phyloP scores from a whole-genome alignment of 2,797 vertebrate genomes.

The Apogon talboti region DNA sequence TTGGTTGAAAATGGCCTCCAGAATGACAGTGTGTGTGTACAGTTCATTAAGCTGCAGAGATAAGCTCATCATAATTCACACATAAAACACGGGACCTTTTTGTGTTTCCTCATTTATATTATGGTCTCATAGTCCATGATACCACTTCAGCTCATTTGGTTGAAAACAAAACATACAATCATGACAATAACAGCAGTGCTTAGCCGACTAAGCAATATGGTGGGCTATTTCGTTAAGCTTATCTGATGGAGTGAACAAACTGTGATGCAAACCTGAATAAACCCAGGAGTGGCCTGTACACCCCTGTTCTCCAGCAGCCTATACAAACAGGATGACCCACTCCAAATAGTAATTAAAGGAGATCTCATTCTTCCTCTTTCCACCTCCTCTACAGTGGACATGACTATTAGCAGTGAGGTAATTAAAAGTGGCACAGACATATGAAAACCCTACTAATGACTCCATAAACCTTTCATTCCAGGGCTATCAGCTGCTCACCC shows the following conservation, averaged over 20 bases:
- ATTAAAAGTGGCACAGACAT: conserved; percentile 78
- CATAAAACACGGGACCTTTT: conserved; percentile 40
- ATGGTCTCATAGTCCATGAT: conserved; percentile 51
- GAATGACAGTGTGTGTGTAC: conserved; percentile 48
- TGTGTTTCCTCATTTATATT: conserved; percentile 62
- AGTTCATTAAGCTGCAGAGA: conserved; percentile 71
- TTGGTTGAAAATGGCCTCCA: conserved; percentile 70
- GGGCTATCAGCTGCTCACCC: conserved; percentile 71
- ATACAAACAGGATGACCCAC: conserved; percentile 4
- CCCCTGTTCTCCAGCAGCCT: conserved; percentile 1
- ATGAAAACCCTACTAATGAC: conserved; percentile 78
- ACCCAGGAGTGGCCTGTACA: not conserved
- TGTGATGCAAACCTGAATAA: conserved; percentile 36
- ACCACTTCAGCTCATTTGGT: conserved; percentile 67
- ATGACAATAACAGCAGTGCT: conserved; percentile 45
- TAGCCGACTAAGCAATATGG: conserved; percentile 32
- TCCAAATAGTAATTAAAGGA: conserved; percentile 60
- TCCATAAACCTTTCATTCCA: conserved; percentile 77
- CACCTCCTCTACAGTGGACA: conserved; percentile 51
- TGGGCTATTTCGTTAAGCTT: conserved; percentile 38
- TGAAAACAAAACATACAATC: conserved; percentile 65
- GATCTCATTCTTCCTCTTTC: conserved; percentile 33
- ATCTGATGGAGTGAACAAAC: conserved; percentile 50
- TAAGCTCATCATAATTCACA: conserved; percentile 75
- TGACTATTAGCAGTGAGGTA: conserved; percentile 63